phyloP scores from a whole-genome alignment of 64 coral and sea anemone species.

The Acropora tenuis region DNA sequence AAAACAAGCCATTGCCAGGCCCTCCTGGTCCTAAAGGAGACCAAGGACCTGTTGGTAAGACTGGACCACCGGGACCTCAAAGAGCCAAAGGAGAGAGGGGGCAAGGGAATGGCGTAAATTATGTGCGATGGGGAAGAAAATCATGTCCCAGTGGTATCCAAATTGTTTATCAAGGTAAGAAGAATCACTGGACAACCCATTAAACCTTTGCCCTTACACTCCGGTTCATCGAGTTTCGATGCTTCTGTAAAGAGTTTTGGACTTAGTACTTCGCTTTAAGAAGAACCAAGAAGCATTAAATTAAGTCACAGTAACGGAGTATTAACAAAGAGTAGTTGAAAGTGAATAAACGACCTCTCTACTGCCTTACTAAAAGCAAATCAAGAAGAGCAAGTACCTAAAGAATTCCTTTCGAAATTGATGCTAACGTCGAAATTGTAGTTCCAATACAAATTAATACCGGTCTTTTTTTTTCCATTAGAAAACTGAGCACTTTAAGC shows the following conservation, averaged over 20 bases:
- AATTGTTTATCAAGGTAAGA: constrained; percentile 37
- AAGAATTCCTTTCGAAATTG: background rate
- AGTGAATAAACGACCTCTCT: background rate
- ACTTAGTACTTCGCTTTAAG: no score
- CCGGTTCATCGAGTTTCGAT: no score
- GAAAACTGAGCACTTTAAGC: no score
- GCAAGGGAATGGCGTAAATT: background rate
- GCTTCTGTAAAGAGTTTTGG: no score
- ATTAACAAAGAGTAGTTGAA: background rate
- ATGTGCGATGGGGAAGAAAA: constrained; percentile 38
- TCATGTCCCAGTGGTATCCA: constrained; percentile 20
- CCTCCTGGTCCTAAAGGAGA: constrained; percentile 43
- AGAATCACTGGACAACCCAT: background rate
- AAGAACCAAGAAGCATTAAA: no score
- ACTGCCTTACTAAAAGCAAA: no score
- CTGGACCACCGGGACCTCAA: constrained; percentile 22
- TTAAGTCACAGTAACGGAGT: no score
- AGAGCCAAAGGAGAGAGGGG: constrained; percentile 23
- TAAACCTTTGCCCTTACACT: background rate
- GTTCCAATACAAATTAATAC: no score
- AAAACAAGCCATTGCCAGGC: background rate
- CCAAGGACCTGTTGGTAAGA: constrained; percentile 9
- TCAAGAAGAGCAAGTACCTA: background rate
- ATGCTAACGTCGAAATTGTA: no score
- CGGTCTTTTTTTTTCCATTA: no score